Evolutionary conservation across 1,140 invertebrate species (phyloP).

Genomic region (Saccostrea echinata): DNA sequence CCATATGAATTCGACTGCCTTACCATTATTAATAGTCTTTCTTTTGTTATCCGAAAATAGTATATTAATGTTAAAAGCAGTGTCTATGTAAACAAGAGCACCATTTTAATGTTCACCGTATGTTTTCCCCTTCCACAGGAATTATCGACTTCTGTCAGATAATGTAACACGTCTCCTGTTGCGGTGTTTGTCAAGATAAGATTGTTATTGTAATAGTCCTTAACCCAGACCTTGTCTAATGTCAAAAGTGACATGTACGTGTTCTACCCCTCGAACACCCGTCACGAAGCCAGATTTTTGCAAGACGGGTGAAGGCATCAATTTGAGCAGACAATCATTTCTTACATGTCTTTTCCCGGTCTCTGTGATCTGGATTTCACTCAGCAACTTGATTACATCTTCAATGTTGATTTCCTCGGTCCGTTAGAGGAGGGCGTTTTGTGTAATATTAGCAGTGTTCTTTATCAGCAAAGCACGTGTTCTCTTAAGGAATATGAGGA

Average conservation of each 20-base stretch:
- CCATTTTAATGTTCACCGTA: neutral
- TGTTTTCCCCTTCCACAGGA: neutral
- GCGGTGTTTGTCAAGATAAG: neutral
- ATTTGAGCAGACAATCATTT: neutral
- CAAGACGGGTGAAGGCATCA: neutral
- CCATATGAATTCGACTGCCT: neutral
- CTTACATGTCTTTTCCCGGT: neutral
- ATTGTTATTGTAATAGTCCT: neutral
- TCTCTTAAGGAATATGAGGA: neutral
- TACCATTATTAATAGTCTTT: neutral
- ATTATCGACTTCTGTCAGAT: neutral
- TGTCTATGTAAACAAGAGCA: neutral
- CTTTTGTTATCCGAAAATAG: neutral
- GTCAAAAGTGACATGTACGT: neutral
- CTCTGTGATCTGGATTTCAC: neutral
- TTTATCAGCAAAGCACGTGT: neutral
- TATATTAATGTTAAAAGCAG: neutral
- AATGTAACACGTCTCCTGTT: neutral
- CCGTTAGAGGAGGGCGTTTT: neutral
- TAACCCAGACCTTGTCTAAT: neutral
- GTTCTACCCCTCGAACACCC: neutral
- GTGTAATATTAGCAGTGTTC: neutral
- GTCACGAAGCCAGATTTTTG: neutral
- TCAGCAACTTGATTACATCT: neutral
- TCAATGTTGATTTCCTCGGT: too few relatives aligned